These are phyloP conservation scores for Phylloscopus collybita DNA, from an alignment of 2,797 vertebrate species.

Conservation along the genomic window DNA sequence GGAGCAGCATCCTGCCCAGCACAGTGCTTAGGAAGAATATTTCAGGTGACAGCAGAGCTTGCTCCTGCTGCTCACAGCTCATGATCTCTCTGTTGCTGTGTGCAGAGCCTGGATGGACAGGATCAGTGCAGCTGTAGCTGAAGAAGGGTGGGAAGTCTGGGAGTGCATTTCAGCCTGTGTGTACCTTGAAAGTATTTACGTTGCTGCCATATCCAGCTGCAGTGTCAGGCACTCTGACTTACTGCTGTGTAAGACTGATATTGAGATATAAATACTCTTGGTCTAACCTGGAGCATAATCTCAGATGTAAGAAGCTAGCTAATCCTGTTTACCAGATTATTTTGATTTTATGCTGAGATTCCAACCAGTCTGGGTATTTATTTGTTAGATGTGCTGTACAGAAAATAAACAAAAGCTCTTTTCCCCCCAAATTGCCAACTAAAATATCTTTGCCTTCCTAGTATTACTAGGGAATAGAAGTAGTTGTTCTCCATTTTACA, in stretches of 20 bases:
- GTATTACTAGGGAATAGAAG: background rate
- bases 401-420: background rate
- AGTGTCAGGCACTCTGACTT: background rate
- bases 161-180: background rate
- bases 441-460: background rate
- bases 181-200: background rate
- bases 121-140: background rate
- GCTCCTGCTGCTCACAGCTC: background rate
- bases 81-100: background rate
- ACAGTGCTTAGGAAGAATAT: background rate
- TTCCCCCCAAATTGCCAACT: background rate
- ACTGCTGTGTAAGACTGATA: background rate
- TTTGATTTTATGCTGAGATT: background rate
- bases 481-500: background rate
- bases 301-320: background rate
- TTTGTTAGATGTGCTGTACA: background rate
- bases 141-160: background rate
- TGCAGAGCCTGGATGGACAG: background rate
- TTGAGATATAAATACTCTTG: background rate
- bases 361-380: background rate
- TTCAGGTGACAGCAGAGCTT: background rate
- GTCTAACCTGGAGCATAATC: background rate
- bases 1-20: background rate
- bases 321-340: background rate
- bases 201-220: background rate